Base-by-base conservation (phyloP, 2,888 invertebrate species). In the Diarsia brunnea region DNA sequence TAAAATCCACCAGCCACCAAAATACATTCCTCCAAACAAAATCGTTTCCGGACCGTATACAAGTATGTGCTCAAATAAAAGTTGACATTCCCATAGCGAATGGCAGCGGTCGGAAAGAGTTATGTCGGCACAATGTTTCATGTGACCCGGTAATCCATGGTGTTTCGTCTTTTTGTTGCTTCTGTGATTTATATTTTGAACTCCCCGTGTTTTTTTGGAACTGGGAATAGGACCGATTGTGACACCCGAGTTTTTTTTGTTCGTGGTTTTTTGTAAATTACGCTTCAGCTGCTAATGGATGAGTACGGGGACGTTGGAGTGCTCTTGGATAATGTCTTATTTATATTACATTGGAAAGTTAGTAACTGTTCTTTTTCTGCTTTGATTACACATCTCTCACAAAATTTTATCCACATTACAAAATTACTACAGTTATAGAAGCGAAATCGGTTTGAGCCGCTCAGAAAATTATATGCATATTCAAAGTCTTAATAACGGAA, bases 121-220 rank as follows among this genome's bases (percentile, higher is more conserved):
- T 89, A 91, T 89, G 81, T 87, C 76, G 60, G 80, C 81, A 85
- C 84, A 84, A 88, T 89, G 88, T 89, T 86, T 87, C 86, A 82
- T 84, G 84, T 69, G 84, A 85, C 77, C 63, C 84, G 78, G 78
- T 85, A 83, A 87, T 84, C 83, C 87, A 86, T 82, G 87, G 82
- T 78, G 81, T 78, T 80, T 78, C 80, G 78, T 85, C 75, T 84
- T 86, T 89, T 89, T 89, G 87, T 88, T 82, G 76, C 53, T 51
- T 51, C 69, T 63, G 81, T 80, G 87, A 87, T 84, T 83, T 84
- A 90, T 68, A 86, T 75, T 69, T 67, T 68, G 31, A 38, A 53
- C 66, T 69, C 53, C 66, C 55, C 19, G 58, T 71, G 65, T 73
- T 78, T 71, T n/a, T 71, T 66, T 31, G 51, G 51, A 38, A 38